Evolutionary conservation across 2,797 vertebrate species (phyloP).

Genomic region (Ceryle rudis): DNA sequence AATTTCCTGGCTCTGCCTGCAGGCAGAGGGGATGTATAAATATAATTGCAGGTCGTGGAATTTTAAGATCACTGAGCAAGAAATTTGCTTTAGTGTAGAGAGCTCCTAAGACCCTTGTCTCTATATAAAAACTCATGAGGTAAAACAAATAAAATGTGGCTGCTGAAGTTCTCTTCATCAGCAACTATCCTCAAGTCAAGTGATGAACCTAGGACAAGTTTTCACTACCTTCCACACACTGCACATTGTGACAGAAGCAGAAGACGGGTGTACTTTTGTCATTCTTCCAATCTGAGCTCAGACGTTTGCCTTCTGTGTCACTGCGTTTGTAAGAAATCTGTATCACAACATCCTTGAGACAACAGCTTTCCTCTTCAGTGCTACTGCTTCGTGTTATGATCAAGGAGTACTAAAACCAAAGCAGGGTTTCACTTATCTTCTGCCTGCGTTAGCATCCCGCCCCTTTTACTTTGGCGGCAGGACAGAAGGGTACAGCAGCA

Average conservation of each 20-base stretch:
- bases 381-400: background rate
- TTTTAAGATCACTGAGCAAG: background rate
- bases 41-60: background rate
- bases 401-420: background rate
- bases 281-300: background rate
- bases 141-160: background rate
- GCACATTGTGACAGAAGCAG: background rate
- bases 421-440: background rate
- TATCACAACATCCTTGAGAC: background rate
- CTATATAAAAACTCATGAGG: background rate
- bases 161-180: background rate
- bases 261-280: too few species aligned
- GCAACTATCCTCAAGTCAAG: background rate
- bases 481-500: background rate
- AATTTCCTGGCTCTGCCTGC: background rate
- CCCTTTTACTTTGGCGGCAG: rapidly evolving
- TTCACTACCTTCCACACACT: rapidly evolving
- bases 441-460: background rate
- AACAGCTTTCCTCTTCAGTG: rapidly evolving
- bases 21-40: background rate
- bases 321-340: background rate
- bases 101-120: background rate
- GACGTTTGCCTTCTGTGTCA: background rate
- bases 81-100: background rate
- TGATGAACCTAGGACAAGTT: background rate